Evolutionary conservation across 2,113 vertebrate species (phyloP).

Genomic region (Corythoichthys intestinalis): DNA sequence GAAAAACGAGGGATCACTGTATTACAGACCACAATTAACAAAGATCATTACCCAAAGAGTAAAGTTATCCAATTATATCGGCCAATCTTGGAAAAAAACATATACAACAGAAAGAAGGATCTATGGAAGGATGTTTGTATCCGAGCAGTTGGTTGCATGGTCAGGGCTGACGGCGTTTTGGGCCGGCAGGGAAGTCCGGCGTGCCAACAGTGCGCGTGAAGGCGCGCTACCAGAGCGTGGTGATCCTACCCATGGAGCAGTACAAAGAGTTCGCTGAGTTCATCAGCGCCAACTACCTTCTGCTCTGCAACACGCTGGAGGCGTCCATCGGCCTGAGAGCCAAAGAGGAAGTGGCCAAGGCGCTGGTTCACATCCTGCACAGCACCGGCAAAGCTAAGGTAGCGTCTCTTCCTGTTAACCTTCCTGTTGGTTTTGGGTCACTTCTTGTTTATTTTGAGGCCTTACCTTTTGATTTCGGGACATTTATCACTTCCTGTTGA

Average conservation of each 20-base stretch:
- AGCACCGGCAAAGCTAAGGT: constrained; percentile 96
- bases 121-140: too few relatives aligned
- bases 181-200: constrained; percentile 44
- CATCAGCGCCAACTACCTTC: constrained; percentile 95
- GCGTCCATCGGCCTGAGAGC: constrained; percentile 88
- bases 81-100: too few relatives aligned
- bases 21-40: too few relatives aligned
- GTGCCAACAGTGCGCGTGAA: constrained; percentile 90
- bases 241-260: constrained; percentile 96
- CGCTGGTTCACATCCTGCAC: constrained; percentile 94
- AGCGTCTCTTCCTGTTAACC: background rate
- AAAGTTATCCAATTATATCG: too few relatives aligned
- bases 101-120: too few relatives aligned
- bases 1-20: too few relatives aligned
- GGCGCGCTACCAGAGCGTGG: constrained; percentile 90
- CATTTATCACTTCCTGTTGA: too few relatives aligned
- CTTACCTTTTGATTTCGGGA: too few relatives aligned
- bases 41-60: too few relatives aligned
- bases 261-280: constrained; percentile 98
- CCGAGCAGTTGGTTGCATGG: too few relatives aligned
- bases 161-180: too few relatives aligned
- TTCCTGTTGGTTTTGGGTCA: background rate
- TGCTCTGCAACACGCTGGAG: constrained; percentile 88
- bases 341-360: constrained; percentile 93
- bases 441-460: too few relatives aligned